These are phyloP conservation scores for Phrynocephalus versicolor DNA, from an alignment of 2,113 vertebrate species.

Conservation along the genomic window DNA sequence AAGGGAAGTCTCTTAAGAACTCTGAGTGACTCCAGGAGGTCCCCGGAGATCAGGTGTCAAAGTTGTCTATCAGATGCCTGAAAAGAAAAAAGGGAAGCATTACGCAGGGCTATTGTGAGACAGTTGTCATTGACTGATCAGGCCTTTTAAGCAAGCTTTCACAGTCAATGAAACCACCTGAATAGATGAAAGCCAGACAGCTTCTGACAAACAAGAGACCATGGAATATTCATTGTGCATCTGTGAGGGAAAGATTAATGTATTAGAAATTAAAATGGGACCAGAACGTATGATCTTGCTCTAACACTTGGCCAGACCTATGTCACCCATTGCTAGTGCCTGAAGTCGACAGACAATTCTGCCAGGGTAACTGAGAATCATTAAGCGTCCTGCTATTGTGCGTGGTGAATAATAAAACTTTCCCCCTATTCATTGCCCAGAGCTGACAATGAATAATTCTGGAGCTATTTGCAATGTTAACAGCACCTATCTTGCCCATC, in stretches of 20 bases:
- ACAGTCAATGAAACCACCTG: slow-evolving; percentile 97
- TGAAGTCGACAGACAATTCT: slow-evolving; percentile 94
- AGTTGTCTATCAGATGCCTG: slow-evolving; percentile 92
- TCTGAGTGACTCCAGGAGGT: slow-evolving; percentile 71
- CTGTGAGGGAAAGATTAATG: slow-evolving; percentile 99
- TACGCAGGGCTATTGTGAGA: slow-evolving; percentile 89
- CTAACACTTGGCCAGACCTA: slow-evolving; percentile 99
- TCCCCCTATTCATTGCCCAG: slow-evolving; percentile 83
- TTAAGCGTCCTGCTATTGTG: slow-evolving; percentile 98
- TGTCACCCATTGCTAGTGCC: slow-evolving; percentile 94
- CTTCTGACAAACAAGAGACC: slow-evolving; percentile 97
- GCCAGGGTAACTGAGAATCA: slow-evolving; percentile 97
- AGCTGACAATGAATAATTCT: slow-evolving; percentile 99
- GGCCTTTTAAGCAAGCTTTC: slow-evolving; percentile 94
- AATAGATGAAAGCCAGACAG: slow-evolving; percentile 99
- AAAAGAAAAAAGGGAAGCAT: slow-evolving; percentile 90
- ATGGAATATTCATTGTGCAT: slow-evolving; percentile 99
- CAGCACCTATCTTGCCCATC: slow-evolving; percentile 99
- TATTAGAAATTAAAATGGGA: slow-evolving; percentile 99
- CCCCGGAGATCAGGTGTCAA: slow-evolving; percentile 92
- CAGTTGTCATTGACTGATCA: slow-evolving; percentile 98
- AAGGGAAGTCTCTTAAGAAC: slow-evolving; percentile 83
- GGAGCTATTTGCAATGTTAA: slow-evolving; percentile 99
- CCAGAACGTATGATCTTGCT: slow-evolving; percentile 98
- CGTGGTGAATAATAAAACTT: slow-evolving; percentile 99